Evolutionary conservation across 2,888 invertebrate species (phyloP).

Genomic region (Trachelus iudaicus): DNA sequence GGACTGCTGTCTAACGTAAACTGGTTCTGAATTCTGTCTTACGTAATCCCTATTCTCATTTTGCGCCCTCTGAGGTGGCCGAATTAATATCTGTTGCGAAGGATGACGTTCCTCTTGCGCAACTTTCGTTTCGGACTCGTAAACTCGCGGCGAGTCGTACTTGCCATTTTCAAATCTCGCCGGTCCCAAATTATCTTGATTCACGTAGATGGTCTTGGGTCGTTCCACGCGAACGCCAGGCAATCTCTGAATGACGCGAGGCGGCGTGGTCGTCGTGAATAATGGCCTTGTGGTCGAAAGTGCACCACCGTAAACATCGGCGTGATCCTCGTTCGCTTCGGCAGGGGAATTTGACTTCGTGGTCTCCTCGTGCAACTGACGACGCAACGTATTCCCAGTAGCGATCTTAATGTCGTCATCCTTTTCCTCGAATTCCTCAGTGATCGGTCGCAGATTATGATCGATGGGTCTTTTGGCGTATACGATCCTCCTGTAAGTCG

Average conservation of each 20-base stretch:
- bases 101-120: conserved; percentile 48
- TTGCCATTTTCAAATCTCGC: conserved; percentile 50
- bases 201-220: conserved; percentile 45
- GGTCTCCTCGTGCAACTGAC: conserved; percentile 72
- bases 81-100: conserved; percentile 49
- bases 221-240: conserved; percentile 44
- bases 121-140: conserved; percentile 50
- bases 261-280: conserved; percentile 72
- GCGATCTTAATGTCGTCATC: conserved; percentile 62
- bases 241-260: conserved; percentile 67
- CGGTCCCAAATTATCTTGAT: conserved; percentile 50
- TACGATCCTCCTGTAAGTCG: conserved; percentile 46
- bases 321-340: conserved; percentile 72
- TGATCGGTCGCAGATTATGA: conserved; percentile 59
- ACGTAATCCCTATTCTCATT: conserved; percentile 45
- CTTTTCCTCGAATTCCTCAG: conserved; percentile 63
- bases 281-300: conserved; percentile 75
- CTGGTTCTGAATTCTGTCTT: conserved; percentile 49
- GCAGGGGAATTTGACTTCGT: conserved; percentile 65
- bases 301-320: conserved; percentile 77
- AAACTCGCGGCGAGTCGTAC: conserved; percentile 44
- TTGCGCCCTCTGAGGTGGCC: conserved; percentile 34
- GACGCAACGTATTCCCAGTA: conserved; percentile 71
- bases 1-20: conserved; percentile 50
- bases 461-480: conserved; percentile 57